phyloP scores from a whole-genome alignment of 2,797 vertebrate species.

The Aphelocoma californica region DNA sequence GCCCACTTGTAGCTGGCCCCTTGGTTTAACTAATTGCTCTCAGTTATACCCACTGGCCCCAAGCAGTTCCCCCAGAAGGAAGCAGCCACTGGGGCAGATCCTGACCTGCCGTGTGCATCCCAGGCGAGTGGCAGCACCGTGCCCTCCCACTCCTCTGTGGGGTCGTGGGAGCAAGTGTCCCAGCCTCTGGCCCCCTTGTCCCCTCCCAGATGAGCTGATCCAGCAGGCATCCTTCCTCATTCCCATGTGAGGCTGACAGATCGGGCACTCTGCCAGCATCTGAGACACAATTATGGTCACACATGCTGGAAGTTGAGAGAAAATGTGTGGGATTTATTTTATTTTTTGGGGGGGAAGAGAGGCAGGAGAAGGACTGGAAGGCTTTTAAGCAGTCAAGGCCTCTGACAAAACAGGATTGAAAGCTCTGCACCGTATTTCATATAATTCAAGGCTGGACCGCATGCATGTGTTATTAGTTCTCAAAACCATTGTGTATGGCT shows the following conservation, averaged over 20 bases:
- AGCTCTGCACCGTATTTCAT: slow-evolving; percentile 20
- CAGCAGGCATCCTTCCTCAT: slow-evolving; percentile 22
- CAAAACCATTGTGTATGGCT: slow-evolving; percentile 1
- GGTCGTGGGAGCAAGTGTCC: background rate
- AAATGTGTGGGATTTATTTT: slow-evolving; percentile 41
- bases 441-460: slow-evolving; percentile 9
- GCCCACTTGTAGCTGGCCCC: background rate
- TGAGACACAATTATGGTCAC: background rate
- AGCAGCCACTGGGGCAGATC: background rate
- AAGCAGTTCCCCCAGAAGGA: background rate
- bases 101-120: rapidly evolving
- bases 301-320: slow-evolving; percentile 37
- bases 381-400: slow-evolving; percentile 37
- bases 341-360: background rate
- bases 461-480: slow-evolving; percentile 48
- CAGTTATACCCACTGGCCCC: background rate
- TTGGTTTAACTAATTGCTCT: slow-evolving; percentile 1
- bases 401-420: slow-evolving; percentile 28
- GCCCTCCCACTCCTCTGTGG: background rate
- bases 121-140: background rate
- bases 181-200: background rate
- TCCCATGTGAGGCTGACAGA: slow-evolving; percentile 6
- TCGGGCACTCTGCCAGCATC: slow-evolving; percentile 9
- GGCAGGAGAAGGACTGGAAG: background rate
- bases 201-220: background rate